These are phyloP conservation scores for Mesaphorura yosii DNA, from an alignment of 1,140 invertebrate genomes.

Conservation along the genomic window DNA sequence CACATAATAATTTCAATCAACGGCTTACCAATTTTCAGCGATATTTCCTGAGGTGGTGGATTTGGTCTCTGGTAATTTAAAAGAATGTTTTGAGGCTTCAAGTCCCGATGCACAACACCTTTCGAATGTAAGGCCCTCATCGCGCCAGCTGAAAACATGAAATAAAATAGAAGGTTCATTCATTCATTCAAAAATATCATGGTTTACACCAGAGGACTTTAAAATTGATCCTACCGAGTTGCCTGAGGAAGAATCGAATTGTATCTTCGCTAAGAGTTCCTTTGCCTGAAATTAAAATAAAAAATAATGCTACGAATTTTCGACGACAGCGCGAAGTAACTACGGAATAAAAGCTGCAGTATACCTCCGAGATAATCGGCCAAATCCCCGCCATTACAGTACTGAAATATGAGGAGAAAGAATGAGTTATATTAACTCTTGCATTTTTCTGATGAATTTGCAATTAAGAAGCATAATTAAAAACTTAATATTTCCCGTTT, in stretches of 20 bases:
- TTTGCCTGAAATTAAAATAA: constrained; percentile 48
- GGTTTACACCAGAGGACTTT: no score
- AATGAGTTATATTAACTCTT: no score
- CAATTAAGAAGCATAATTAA: constrained; percentile 25
- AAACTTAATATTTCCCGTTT: constrained; percentile 15
- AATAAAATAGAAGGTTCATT: constrained; percentile 1
- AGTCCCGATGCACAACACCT: constrained; percentile 95
- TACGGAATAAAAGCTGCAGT: constrained; percentile 31
- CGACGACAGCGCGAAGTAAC: constrained; percentile 13
- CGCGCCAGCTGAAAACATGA: constrained; percentile 62
- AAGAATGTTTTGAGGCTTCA: constrained; percentile 96
- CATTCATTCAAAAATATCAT: constrained; percentile 21
- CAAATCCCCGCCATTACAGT: constrained; percentile 97
- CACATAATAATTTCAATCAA: constrained; percentile 1
- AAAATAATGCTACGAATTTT: constrained; percentile 4
- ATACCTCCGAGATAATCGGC: constrained; percentile 88
- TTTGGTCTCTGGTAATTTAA: constrained; percentile 66
- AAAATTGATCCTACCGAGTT: constrained; percentile 56
- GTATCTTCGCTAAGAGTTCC: constrained; percentile 94
- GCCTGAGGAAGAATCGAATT: constrained; percentile 83
- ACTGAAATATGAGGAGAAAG: constrained; percentile 49
- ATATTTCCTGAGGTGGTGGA: constrained; percentile 80
- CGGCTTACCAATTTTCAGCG: constrained; percentile 76
- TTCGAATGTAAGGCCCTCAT: constrained; percentile 93
- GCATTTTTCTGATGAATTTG: no score